Evolutionary conservation across 2,888 invertebrate species (phyloP), one percentile per base, ranked within the genome.

Genomic region (Morpho deidamia): DNA sequence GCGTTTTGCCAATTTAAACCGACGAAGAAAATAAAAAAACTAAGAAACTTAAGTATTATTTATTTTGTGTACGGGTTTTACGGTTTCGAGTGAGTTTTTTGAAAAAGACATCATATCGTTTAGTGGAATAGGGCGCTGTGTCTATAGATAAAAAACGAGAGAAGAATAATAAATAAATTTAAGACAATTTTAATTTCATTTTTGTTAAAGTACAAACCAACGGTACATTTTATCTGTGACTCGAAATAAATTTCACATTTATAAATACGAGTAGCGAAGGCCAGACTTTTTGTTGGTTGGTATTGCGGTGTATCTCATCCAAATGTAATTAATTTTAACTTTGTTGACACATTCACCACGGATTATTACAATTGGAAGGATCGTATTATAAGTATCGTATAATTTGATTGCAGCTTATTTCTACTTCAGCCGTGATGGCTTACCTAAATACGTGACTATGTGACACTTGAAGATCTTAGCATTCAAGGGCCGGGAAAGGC

Each of bases 361-460:
- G 43, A 48, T 48, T 53, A 38, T 48, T 53, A 38, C 43, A 53
- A 53, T 48, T 53, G 39, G 8, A 38, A 38, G 14, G 23, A 46
- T 45, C 37, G 7, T 2, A 8, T 8, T 38, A 46, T 38, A 23
- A 46, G 14, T 23, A n/a, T n/a, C n/a, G n/a, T n/a, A n/a, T n/a
- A 35, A 46, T 23, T 45, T 46, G 14, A n/a, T 38, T n/a, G 11
- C 34, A 23, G 33, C 33, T 8, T 7, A 23, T n/a, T 23, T 40
- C 12, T 40, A 40, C 8, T 40, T 11, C 4, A 3, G 23, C 23
- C 2, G 23, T 2, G 23, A 23, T 23, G 23, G 23, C 23, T 23
- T 5, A n/a, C n/a, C n/a, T n/a, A 23, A 23, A 23, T 23, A 5
- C 5, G 23, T 23, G 23, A 23, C 23, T 5, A 23, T 23, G 23